phyloP scores from a whole-genome alignment of 2,113 vertebrate species.

The Ammodytes marinus region DNA sequence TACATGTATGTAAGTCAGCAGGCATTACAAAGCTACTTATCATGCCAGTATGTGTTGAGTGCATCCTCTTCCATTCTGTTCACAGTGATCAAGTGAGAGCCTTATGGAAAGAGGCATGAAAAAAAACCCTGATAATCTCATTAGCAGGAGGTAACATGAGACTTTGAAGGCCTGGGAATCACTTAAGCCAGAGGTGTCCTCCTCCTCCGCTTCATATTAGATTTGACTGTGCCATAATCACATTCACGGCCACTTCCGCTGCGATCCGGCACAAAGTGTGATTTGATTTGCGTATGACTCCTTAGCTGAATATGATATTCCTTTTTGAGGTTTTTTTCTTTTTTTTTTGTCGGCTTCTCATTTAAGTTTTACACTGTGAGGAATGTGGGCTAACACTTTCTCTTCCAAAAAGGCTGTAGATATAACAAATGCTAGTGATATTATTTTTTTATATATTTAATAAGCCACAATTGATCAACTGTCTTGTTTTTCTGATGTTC shows the following conservation, averaged over 20 bases:
- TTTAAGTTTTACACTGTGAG: slow-evolving; percentile 22
- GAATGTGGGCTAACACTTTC: neutral
- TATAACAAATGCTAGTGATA: neutral
- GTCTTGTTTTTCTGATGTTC: slow-evolving; percentile 13
- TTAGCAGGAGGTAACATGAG: slow-evolving; percentile 80
- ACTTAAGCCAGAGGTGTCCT: slow-evolving; percentile 80
- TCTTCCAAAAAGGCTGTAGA: neutral
- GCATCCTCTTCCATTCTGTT: slow-evolving; percentile 54
- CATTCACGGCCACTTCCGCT: slow-evolving; percentile 77
- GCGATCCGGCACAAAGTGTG: slow-evolving; percentile 58
- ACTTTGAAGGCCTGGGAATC: slow-evolving; percentile 72
- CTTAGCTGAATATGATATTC: slow-evolving; percentile 42
- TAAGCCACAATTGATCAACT: neutral
- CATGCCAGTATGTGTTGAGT: slow-evolving; percentile 56
- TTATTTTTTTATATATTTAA: neutral
- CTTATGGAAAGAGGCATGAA: slow-evolving; percentile 46
- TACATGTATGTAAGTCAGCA: slow-evolving; percentile 25
- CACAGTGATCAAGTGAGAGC: slow-evolving; percentile 47
- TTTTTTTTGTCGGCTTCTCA: slow-evolving; percentile 17
- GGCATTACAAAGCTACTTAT: slow-evolving; percentile 28
- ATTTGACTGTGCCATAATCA: slow-evolving; percentile 79
- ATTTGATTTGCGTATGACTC: slow-evolving; percentile 70
- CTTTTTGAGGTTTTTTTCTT: neutral
- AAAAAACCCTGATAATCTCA: slow-evolving; percentile 69
- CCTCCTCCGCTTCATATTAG: slow-evolving; percentile 78